These are phyloP conservation scores for Hyposmocoma kahamanoa DNA, from an alignment of 1,140 invertebrate species.

Conservation along the genomic window DNA sequence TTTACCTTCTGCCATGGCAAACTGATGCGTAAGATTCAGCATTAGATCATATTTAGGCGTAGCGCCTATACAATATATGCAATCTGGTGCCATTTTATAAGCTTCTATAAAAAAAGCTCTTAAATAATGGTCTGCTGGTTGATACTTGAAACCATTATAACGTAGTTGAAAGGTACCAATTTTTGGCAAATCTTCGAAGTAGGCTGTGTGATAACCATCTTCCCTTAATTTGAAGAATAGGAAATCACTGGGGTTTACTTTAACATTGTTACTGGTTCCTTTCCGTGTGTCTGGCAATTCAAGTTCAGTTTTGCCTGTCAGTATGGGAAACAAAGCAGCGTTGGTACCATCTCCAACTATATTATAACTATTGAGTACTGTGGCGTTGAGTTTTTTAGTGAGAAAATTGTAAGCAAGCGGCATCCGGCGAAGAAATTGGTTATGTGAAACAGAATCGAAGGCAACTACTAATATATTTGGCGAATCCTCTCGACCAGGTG, in stretches of 20 bases:
- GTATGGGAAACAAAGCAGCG: constrained; percentile 90
- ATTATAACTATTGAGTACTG: constrained; percentile 85
- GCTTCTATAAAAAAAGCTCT: constrained; percentile 2
- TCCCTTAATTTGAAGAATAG: constrained; percentile 85
- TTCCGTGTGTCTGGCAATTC: constrained; percentile 90
- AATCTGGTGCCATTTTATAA: constrained; percentile 40
- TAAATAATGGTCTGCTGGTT: constrained; percentile 7
- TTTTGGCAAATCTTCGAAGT: constrained; percentile 8
- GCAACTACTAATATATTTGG: constrained; percentile 90
- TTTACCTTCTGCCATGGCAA: not conserved
- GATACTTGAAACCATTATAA: not conserved
- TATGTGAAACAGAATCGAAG: constrained; percentile 91
- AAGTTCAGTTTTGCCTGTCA: constrained; percentile 89
- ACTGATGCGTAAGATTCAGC: constrained; percentile 15
- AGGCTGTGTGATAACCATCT: constrained; percentile 33
- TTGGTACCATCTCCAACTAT: constrained; percentile 96
- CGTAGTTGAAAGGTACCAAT: constrained; percentile 8
- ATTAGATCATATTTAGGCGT: constrained; percentile 2
- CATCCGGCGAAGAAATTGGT: constrained; percentile 88
- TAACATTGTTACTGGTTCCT: constrained; percentile 75
- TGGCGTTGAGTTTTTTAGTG: constrained; percentile 77
- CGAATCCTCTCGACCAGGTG: too few species aligned
- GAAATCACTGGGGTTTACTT: constrained; percentile 86
- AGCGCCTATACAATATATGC: constrained; percentile 8
- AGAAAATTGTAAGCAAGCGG: constrained; percentile 86